Percentiles rank a stretch among this genome's conserved stretches.
These are phyloP conservation scores for Lepidonotus clava DNA, from an alignment of 2,888 invertebrate species.

Conservation along the genomic window DNA sequence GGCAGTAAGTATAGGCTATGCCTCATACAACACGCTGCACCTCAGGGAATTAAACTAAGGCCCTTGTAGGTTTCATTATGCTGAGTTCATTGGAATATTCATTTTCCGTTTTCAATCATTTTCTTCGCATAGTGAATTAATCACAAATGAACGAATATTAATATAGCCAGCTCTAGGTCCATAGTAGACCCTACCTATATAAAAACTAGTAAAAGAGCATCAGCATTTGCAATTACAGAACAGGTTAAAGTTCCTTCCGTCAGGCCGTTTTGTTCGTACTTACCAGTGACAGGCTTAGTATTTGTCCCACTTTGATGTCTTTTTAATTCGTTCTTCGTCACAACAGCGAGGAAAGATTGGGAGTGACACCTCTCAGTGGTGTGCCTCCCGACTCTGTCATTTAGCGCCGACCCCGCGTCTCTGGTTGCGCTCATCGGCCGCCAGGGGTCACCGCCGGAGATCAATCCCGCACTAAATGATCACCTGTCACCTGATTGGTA, in stretches of 20 bases:
- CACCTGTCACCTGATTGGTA: conserved; percentile 35
- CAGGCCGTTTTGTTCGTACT: no score
- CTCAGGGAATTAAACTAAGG: no score
- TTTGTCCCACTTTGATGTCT: conserved; percentile 26
- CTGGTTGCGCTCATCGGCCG: conserved; percentile 44
- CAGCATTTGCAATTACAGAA: not conserved
- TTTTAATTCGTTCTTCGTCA: not conserved
- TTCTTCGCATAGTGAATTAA: no score
- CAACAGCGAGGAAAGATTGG: conserved; percentile 38
- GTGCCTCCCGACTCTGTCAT: conserved; percentile 13
- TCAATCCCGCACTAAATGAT: conserved; percentile 42
- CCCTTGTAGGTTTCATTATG: no score
- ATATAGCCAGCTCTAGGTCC: no score
- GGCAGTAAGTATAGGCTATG: no score
- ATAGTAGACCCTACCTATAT: no score
- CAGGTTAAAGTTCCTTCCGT: not conserved
- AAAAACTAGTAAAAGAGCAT: not conserved
- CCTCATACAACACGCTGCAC: no score
- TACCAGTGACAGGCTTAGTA: conserved; percentile 1
- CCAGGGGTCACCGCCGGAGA: conserved; percentile 32
- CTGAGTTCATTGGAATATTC: no score
- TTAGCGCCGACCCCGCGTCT: conserved; percentile 27
- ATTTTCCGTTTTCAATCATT: no score
- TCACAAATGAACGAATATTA: no score
- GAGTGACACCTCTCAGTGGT: conserved; percentile 33